Percentiles rank a stretch among this genome's conserved stretches.
Evolutionary conservation across 2,888 invertebrate species (phyloP).

Genomic region (Calephelis perditalis): DNA sequence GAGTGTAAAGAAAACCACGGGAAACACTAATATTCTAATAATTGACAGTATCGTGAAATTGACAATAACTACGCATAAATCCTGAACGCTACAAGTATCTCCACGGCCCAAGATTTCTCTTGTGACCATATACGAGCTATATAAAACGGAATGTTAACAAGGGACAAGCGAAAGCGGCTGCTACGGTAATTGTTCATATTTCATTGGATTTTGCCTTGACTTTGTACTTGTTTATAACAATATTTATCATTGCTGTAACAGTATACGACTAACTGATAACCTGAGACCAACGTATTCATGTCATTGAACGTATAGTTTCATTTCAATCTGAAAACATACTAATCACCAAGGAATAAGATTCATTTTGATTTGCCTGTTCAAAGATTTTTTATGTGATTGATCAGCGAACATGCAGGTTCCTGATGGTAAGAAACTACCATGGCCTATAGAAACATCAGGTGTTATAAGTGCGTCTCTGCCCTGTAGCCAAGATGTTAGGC

Average conservation of each 20-base stretch:
- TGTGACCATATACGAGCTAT: constrained; percentile 10
- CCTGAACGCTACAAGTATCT: not conserved
- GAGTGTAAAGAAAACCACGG: not conserved
- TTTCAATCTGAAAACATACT: not conserved
- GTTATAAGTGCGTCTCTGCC: too few relatives aligned
- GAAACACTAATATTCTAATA: constrained; percentile 3
- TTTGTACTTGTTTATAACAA: constrained; percentile 12
- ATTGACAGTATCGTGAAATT: constrained; percentile 10
- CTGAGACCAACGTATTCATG: not conserved
- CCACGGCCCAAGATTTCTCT: constrained; percentile 4
- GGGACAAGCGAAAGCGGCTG: constrained; percentile 5
- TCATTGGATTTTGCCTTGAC: constrained; percentile 11
- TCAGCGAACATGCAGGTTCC: too few relatives aligned
- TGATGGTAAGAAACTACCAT: too few relatives aligned
- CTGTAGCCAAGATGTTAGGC: too few relatives aligned
- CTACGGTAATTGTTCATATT: constrained; percentile 11
- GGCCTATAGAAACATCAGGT: too few relatives aligned
- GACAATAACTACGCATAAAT: constrained; percentile 10
- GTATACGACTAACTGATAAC: constrained; percentile 9
- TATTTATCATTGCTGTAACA: constrained; percentile 10
- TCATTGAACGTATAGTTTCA: not conserved
- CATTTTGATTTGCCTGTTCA: too few relatives aligned
- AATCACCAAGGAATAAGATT: too few relatives aligned
- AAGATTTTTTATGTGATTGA: too few relatives aligned
- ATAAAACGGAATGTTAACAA: constrained; percentile 13